Evolutionary conservation across 2,888 invertebrate species (phyloP), one percentile per base, ranked within the genome.

Genomic region (Panorpa germanica): DNA sequence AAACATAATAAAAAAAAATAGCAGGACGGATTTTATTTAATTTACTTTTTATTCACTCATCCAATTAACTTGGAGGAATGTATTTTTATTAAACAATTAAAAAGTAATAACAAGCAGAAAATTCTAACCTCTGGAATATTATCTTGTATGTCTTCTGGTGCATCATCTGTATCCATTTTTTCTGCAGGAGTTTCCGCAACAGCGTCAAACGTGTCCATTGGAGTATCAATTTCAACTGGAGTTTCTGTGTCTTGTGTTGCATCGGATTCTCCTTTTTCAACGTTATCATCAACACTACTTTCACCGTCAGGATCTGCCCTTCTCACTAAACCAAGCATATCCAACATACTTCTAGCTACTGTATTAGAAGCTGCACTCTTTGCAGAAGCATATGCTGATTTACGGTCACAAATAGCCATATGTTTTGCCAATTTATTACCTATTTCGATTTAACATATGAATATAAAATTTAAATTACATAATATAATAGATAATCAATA

Each of bases 351-450:
- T 33, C 55, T 56, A 25, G 62, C 61, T 6, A 65, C 61, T 0
- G 63, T 65, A 43, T 74, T 71, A 14, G 59, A 58, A 37, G 64
- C 64, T 2, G 73, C 74, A 9, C 63, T 61, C 35, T 68, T 66
- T 34, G 66, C 61, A 1, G 67, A 63, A 9, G 68, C 61, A 53
- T 77, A 78, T 1, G 78, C 77, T 0, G 70, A 70, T 47, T 72
- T 68, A 44, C 70, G 67, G 31, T 71, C 73, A 45, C 81, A 81
- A 38, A 65, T 59, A 18, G 75, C 64, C 43, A 82, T 52, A 55
- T 82, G 81, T 15, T 67, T 65, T 12, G 80, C 69, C 63, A 74
- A 49, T 37, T 53, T 50, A 40, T 65, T 64, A 32, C 52, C 55
- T 52, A 35, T 4, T 10, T 2, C 20, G 25, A 19, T 31, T 9